Conservation (phyloP, 2,888 invertebrate species). For the Melitaea athalia region DNA sequence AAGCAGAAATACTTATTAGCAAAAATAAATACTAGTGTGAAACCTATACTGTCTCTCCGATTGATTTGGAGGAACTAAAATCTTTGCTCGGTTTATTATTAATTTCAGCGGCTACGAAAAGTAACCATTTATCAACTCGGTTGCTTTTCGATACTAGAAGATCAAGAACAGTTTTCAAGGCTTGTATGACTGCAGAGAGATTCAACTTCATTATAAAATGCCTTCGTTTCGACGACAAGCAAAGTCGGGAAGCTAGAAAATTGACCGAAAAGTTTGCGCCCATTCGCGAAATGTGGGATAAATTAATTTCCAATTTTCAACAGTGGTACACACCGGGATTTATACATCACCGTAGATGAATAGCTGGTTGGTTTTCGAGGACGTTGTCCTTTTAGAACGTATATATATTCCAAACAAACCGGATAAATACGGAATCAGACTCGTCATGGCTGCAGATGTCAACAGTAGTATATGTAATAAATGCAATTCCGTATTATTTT, state of each 20-base stretch:
- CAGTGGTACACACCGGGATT: not conserved
- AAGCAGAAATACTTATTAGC: not conserved
- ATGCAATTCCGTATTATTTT: conserved; percentile 21
- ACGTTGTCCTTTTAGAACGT: conserved; percentile 8
- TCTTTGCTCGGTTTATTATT: not conserved
- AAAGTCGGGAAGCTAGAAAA: not conserved
- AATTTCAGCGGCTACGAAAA: not conserved
- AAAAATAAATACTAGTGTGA: not conserved
- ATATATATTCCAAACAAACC: conserved; percentile 15
- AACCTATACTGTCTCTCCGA: not conserved
- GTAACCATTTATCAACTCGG: not conserved
- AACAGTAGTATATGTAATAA: conserved; percentile 9
- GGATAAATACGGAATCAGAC: conserved; percentile 20
- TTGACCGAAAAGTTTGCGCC: not conserved
- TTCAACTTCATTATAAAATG: conserved; percentile 1
- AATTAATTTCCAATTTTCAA: not conserved
- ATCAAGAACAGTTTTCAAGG: conserved; percentile 2
- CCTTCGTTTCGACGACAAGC: not conserved
- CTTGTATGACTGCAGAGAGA: not conserved
- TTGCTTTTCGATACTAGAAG: not conserved
- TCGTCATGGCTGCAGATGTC: conserved; percentile 13
- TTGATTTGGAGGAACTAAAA: not conserved
- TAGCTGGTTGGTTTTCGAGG: conserved; percentile 13
- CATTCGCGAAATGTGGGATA: not conserved
- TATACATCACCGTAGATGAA: conserved; percentile 6